These are phyloP conservation scores for Threskiornis aethiopicus DNA, from an alignment of 2,797 vertebrate species.

Conservation along the genomic window DNA sequence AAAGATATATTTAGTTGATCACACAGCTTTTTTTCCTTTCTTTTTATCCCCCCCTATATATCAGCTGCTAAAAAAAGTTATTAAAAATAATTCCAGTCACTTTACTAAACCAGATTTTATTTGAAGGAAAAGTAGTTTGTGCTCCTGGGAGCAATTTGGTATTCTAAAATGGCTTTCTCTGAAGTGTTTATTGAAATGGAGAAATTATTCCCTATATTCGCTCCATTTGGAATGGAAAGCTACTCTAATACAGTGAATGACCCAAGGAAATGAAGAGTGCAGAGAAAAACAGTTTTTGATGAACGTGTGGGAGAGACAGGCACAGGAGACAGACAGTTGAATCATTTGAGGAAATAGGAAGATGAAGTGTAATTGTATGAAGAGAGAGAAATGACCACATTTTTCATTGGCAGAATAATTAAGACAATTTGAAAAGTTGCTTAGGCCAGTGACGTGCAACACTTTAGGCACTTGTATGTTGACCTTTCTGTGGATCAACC, in stretches of 20 bases:
- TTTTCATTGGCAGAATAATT: background rate
- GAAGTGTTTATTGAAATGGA: conserved; percentile 39
- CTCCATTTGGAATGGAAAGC: conserved; percentile 19
- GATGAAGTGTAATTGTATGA: background rate
- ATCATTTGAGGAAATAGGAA: background rate
- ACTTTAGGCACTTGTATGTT: background rate
- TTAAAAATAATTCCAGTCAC: background rate
- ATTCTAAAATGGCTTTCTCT: conserved; percentile 26
- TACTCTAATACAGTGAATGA: background rate
- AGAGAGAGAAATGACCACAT: background rate
- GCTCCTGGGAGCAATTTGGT: conserved; percentile 32
- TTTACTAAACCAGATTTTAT: conserved; percentile 22
- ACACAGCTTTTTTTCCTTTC: background rate
- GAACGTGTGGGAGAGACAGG: background rate
- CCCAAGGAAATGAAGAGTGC: background rate
- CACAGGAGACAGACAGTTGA: background rate
- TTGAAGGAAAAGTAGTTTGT: conserved; percentile 5
- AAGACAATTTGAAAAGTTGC: background rate
- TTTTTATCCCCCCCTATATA: background rate
- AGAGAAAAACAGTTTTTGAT: background rate
- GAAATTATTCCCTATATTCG: conserved; percentile 24
- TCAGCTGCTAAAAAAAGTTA: conserved; percentile 4
- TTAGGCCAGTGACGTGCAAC: background rate
- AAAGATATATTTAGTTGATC: conserved; percentile 1
- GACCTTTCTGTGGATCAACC: background rate